Conservation (phyloP, 2,113 vertebrate species). For the Xyrauchen texanus region DNA sequence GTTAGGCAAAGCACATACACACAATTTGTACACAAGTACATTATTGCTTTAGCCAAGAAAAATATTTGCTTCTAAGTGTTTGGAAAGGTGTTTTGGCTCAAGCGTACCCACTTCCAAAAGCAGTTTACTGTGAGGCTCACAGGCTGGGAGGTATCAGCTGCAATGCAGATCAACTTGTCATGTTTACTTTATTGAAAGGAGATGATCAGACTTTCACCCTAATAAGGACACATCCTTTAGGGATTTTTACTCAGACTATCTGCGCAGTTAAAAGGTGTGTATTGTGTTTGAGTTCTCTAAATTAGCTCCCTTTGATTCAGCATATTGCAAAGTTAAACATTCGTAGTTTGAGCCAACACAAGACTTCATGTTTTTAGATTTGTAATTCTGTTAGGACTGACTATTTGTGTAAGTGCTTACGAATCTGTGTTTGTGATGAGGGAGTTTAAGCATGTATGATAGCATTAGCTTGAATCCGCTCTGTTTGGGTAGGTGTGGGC, state of each 20-base stretch:
- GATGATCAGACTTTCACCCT: conserved; percentile 63
- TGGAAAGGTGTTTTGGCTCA: conserved; percentile 66
- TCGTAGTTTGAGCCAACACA: too few species aligned
- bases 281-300: conserved; percentile 53
- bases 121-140: conserved; percentile 62
- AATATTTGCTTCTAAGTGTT: conserved; percentile 70
- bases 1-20: conserved; percentile 37
- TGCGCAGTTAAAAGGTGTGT: conserved; percentile 22
- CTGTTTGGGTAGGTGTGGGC: conserved; percentile 74
- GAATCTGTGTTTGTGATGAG: conserved; percentile 55
- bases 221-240: conserved; percentile 48
- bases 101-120: conserved; percentile 59
- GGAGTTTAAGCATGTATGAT: conserved; percentile 62
- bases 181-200: conserved; percentile 74
- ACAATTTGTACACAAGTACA: conserved; percentile 30
- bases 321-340: too few species aligned
- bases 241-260: neutral
- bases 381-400: too few species aligned
- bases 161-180: conserved; percentile 65
- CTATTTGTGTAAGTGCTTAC: conserved; percentile 4
- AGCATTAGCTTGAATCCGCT: conserved; percentile 66
- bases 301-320: conserved; percentile 31
- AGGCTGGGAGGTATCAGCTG: conserved; percentile 62
- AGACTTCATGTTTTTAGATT: too few species aligned
- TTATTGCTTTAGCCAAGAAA: conserved; percentile 60